Evolutionary conservation across 2,797 vertebrate genomes (phyloP), one percentile per base, ranked within the genome.

Genomic region (Hoplostethus mediterraneus): DNA sequence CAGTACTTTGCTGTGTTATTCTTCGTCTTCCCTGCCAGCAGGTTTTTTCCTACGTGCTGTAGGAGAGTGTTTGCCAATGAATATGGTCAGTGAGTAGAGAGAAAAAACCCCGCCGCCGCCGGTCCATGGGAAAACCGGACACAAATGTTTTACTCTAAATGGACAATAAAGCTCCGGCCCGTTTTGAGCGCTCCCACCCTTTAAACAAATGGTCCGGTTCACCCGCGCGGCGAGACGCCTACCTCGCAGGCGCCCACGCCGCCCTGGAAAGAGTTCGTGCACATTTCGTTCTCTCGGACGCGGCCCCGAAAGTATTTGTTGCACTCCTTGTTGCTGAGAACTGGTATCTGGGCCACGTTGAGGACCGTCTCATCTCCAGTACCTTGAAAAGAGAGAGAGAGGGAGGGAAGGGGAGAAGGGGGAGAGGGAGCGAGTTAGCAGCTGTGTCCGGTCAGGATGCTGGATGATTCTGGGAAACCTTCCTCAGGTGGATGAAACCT

Each of bases 181-280:
- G 21, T 45, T 71, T 38, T 10, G 36, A 14, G 4, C 2, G 14
- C 14, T 45, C 14, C 5, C 14, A 4, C 4, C 16, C 16, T 17
- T 48, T 17, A n/a, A 17, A 2, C 14, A 7, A 6, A 8, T 48
- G 17, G 4, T n/a, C 47, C 8, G 47, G n/a, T 12, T 3, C 65
- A 2, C 30, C 30, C 16, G 21, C 13, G 21, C 21, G 21, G 21
- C 21, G 21, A 21, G 65, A 48, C 67, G 83, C 92, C 76, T 86
- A 98, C 98, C 96, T 99, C 98, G 1, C 98, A 99, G 58, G 97
- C 97, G 0, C 98, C 97, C 0, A 95, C 94, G 0, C 96, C 95
- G 0, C 89, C 93, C 0, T 86, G 80, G 81, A 97, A 91, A 0
- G 95, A 92, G 36, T 74, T 84, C 0, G 98, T 98, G 90, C 98